Percentiles rank a stretch among this genome's conserved stretches.
Conservation (phyloP, 2,113 vertebrate species). For the Brienomyrus brachyistius region DNA sequence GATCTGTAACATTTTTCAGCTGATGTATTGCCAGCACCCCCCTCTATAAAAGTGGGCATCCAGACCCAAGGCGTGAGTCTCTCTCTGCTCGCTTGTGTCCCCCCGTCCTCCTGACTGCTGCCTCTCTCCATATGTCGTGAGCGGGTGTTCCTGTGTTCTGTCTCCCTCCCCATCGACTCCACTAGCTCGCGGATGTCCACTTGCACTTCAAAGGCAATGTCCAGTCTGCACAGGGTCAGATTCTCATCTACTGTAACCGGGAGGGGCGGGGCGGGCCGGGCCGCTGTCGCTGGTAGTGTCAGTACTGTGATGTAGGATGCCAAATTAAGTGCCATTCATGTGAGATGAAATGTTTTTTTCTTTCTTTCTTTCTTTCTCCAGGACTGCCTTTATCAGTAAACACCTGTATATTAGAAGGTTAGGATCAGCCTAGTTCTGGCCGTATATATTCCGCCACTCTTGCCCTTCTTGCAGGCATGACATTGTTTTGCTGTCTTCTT, state of each 20-base stretch:
- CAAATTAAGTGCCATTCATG: conserved; percentile 8
- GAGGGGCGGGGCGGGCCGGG: not conserved
- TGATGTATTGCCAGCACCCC: conserved; percentile 71
- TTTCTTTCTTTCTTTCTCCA: conserved; percentile 1
- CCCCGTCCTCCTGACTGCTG: conserved; percentile 41
- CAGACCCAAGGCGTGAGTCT: conserved; percentile 73
- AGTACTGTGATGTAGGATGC: not conserved
- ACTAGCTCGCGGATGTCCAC: conserved; percentile 41
- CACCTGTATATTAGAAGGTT: not conserved
- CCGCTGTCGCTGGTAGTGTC: not conserved
- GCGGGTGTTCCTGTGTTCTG: conserved; percentile 24
- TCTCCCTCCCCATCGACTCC: conserved; percentile 29
- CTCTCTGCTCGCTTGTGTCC: conserved; percentile 35
- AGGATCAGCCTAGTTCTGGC: not conserved
- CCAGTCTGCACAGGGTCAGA: conserved; percentile 62
- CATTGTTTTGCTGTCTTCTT: conserved; percentile 16
- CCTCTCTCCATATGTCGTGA: conserved; percentile 24
- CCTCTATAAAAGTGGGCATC: conserved; percentile 66
- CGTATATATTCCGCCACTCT: not conserved
- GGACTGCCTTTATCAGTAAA: not conserved
- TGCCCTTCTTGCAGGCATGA: conserved; percentile 18
- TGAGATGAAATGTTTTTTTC: conserved; percentile 1
- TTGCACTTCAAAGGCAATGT: conserved; percentile 61
- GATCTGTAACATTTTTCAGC: conserved; percentile 62
- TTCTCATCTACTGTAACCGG: not conserved